Conservation (phyloP, 2,797 vertebrate species). For the Arremon brunneinucha region DNA sequence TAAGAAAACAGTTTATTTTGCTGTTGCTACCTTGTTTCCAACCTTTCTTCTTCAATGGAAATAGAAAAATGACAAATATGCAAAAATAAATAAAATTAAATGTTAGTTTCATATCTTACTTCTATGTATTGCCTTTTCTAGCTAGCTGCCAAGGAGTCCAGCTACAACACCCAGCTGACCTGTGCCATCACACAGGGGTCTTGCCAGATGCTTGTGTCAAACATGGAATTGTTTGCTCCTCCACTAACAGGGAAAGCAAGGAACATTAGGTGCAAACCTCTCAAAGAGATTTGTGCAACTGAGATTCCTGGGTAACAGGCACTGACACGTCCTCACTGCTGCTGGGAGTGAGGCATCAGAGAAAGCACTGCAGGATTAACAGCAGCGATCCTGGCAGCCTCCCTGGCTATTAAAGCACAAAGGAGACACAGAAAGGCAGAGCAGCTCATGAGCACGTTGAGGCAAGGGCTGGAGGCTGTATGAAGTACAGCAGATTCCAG, state of each 20-base stretch:
- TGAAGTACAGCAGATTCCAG: not conserved
- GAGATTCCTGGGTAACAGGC: slow-evolving; percentile 26
- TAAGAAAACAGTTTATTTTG: not conserved
- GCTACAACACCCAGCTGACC: not conserved
- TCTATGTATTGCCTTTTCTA: not conserved
- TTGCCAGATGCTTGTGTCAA: not conserved
- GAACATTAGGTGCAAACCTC: not conserved
- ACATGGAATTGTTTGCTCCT: not conserved
- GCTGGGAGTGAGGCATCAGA: not conserved
- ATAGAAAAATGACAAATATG: not conserved
- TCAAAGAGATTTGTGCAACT: not conserved
- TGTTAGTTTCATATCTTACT: not conserved
- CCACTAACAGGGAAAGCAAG: not conserved
- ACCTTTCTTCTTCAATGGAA: not conserved
- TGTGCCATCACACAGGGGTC: not conserved
- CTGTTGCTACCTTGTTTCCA: not conserved
- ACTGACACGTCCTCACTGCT: not conserved
- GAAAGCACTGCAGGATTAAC: not conserved
- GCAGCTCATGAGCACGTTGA: not conserved
- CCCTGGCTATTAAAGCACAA: not conserved
- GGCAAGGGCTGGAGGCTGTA: not conserved
- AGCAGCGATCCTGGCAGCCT: slow-evolving; percentile 4
- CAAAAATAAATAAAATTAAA: not conserved
- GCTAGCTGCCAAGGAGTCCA: not conserved
- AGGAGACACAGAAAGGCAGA: not conserved